A percentile compares a stretch with the other conserved stretches of the same genome.
These are phyloP conservation scores for Pomatostomus ruficeps DNA, from an alignment of 2,113 vertebrate genomes.

Conservation along the genomic window DNA sequence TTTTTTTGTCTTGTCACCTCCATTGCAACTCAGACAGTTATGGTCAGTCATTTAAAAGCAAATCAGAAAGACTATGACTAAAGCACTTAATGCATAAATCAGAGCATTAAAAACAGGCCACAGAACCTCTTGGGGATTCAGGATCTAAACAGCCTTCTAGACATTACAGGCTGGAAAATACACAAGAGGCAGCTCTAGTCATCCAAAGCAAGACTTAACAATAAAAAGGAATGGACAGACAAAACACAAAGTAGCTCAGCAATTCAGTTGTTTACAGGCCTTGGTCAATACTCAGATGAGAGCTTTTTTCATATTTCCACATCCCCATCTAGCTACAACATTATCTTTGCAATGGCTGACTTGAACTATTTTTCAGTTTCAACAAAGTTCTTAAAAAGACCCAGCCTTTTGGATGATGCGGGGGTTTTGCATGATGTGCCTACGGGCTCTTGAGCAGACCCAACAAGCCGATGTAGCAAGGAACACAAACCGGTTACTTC, in stretches of 20 bases:
- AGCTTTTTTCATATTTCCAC: neutral
- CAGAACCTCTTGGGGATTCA: neutral
- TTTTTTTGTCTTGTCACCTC: neutral
- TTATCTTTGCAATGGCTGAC: neutral
- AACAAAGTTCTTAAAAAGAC: neutral
- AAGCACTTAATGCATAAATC: neutral
- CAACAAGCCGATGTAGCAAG: accelerated
- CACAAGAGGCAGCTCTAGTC: neutral
- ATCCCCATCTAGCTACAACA: neutral
- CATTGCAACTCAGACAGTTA: neutral
- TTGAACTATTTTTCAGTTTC: neutral
- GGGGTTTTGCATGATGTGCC: neutral
- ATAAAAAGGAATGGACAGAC: neutral
- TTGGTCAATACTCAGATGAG: neutral
- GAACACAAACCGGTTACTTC: neutral
- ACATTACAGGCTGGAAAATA: slow-evolving; percentile 23
- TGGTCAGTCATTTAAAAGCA: neutral
- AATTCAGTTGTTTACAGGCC: slow-evolving; percentile 14
- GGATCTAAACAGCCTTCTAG: slow-evolving; percentile 27
- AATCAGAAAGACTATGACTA: neutral
- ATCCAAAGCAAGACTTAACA: slow-evolving; percentile 24
- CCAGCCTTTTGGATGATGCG: neutral
- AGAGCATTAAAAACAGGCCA: neutral
- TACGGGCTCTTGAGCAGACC: neutral
- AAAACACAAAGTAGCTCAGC: slow-evolving; percentile 11